A percentile compares a stretch with the other conserved stretches of the same genome.
Conservation (phyloP, 2,888 invertebrate genomes). For the Polydrusus tereticollis region DNA sequence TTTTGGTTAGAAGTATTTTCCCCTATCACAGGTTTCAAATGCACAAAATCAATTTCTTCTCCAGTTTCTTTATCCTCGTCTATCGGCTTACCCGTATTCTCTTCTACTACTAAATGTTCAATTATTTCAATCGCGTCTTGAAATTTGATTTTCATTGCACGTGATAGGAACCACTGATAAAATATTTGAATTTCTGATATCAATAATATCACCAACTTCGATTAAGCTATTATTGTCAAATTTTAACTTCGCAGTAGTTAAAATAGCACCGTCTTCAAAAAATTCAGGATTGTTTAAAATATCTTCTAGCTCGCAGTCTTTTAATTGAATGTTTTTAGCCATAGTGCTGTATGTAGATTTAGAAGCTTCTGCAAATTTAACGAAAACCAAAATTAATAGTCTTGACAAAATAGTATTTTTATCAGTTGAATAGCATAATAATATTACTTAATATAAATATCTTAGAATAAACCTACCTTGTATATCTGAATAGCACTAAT, state of each 20-base stretch:
- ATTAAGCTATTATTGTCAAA: neutral
- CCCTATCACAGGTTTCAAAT: neutral
- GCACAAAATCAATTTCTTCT: neutral
- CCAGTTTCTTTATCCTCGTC: neutral
- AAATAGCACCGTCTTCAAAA: neutral
- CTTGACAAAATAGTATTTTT: neutral
- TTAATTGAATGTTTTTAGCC: neutral
- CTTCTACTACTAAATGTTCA: neutral
- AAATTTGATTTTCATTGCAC: neutral
- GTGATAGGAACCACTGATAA: neutral
- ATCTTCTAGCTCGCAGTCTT: neutral
- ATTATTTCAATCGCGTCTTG: neutral
- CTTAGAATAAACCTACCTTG: no score
- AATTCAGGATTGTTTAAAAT: neutral
- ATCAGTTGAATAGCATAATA: no score
- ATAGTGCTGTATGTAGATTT: neutral
- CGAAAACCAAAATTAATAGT: neutral
- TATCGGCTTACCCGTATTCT: neutral
- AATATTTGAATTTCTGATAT: neutral
- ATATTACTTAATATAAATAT: no score
- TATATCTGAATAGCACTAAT: no score
- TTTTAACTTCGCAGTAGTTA: neutral
- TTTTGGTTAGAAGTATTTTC: neutral
- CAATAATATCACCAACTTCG: neutral
- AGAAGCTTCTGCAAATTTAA: no score